Evolutionary conservation across 2,797 vertebrate genomes (phyloP), one percentile per base, ranked within the genome.

Genomic region (Triplophysa bombifrons): DNA sequence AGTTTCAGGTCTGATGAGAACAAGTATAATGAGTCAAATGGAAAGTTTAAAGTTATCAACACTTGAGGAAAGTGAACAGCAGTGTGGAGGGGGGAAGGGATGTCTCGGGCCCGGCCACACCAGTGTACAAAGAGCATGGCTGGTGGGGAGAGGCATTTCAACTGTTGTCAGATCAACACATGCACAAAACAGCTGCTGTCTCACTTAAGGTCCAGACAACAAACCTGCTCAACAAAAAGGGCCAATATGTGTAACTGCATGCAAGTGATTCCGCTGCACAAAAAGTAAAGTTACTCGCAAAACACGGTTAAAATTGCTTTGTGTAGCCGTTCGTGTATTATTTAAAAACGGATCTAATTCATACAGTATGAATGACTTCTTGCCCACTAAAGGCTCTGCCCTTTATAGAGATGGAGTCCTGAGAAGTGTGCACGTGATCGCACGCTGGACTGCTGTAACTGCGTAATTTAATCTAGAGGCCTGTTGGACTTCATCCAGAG

Each of bases 101-200:
- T 20, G 4, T 38, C 38, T 16, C 68, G 61, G 9, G 22, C 38
- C 16, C 53, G 53, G 19, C 70, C 14, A 25, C 17, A 17, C 20
- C 2, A 25, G 44, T 46, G 46, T 8, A 19, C 25, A 46, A 27
- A 48, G 46, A 48, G 16, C 17, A 34, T 7, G n/a, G 20, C 20
- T 46, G 56, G n/a, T 19, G 22, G 22, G 53, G 64, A 50, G 44
- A 8, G 3, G 67, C 60, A 10, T 4, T 61, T 53, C 53, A 61
- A 48, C 14, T 17, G 67, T 72, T 80, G 75, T 78, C 34, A 75
- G 60, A 48, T 77, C 46, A 60, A 73, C 76, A 27, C 34, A 63
- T 63, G 80, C 25, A 60, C 56, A 5, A 82, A 78, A 74, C 84
- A 82, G 82, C 85, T 82, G 80, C 48, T 60, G 22, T 64, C 55